Conservation (phyloP, 2,113 vertebrate genomes). For the Nansenia antarctica region DNA sequence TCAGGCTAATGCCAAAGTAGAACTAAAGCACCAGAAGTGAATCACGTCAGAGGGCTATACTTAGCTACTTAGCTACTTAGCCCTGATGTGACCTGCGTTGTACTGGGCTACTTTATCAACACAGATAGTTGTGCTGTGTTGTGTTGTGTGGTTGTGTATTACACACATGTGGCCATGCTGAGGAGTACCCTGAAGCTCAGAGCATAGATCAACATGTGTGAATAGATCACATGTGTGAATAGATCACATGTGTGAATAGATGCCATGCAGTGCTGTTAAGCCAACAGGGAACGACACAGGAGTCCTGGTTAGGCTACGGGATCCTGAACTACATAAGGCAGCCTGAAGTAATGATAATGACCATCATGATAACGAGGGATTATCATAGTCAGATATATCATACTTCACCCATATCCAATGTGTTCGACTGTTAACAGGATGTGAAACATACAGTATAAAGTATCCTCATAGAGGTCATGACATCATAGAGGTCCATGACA, state of each 20-base stretch:
- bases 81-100: not conserved
- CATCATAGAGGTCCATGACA: too few relatives aligned
- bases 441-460: too few relatives aligned
- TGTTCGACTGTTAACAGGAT: conserved; percentile 39
- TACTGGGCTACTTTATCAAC: not conserved
- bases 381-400: conserved; percentile 39
- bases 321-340: not conserved
- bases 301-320: not conserved
- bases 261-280: not conserved
- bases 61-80: not conserved
- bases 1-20: too few relatives aligned
- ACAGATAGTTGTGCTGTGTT: not conserved
- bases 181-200: not conserved
- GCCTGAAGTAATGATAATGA: conserved; percentile 40
- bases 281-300: not conserved
- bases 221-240: not conserved
- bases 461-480: not conserved
- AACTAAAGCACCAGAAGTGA: too few relatives aligned
- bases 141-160: not conserved
- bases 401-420: conserved; percentile 49
- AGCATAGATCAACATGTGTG: not conserved
- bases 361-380: conserved; percentile 30
- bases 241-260: not conserved
- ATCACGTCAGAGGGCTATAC: too few relatives aligned
- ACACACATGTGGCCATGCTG: not conserved